Evolutionary conservation across 2,113 vertebrate genomes (phyloP).

Genomic region (Cricetomys ansorgei): DNA sequence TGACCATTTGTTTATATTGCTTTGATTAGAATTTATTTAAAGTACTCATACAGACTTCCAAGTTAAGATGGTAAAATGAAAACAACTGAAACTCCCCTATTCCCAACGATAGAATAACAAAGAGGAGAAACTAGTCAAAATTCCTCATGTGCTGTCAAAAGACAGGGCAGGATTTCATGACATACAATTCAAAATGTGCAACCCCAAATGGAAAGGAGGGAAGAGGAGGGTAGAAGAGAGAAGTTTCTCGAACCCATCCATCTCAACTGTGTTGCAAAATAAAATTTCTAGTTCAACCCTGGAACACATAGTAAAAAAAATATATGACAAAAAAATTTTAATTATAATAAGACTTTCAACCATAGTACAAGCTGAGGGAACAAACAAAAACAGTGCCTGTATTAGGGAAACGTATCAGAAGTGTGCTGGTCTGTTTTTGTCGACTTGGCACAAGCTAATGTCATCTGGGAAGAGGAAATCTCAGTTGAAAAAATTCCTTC

Average conservation of each 20-base stretch:
- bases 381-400: not conserved
- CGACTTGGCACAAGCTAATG: not conserved
- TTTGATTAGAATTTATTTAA: slow-evolving; percentile 78
- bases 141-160: slow-evolving; percentile 42
- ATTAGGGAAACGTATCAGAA: not conserved
- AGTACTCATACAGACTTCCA: slow-evolving; percentile 57
- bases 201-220: not conserved
- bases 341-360: not conserved
- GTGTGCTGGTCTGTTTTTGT: not conserved
- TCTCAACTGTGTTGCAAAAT: not conserved
- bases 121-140: slow-evolving; percentile 64
- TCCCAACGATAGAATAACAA: slow-evolving; percentile 60
- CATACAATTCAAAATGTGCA: slow-evolving; percentile 38
- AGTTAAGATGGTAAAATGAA: slow-evolving; percentile 69
- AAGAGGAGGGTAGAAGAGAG: not conserved
- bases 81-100: slow-evolving; percentile 58
- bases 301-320: not conserved
- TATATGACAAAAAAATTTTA: not conserved
- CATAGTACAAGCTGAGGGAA: not conserved
- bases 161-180: slow-evolving; percentile 6
- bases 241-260: not conserved
- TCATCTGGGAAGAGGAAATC: no score
- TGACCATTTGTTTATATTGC: slow-evolving; percentile 73
- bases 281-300: not conserved
- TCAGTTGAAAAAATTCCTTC: not conserved